phyloP scores from a whole-genome alignment of 2,797 vertebrate species.

The Limnodromus scolopaceus region DNA sequence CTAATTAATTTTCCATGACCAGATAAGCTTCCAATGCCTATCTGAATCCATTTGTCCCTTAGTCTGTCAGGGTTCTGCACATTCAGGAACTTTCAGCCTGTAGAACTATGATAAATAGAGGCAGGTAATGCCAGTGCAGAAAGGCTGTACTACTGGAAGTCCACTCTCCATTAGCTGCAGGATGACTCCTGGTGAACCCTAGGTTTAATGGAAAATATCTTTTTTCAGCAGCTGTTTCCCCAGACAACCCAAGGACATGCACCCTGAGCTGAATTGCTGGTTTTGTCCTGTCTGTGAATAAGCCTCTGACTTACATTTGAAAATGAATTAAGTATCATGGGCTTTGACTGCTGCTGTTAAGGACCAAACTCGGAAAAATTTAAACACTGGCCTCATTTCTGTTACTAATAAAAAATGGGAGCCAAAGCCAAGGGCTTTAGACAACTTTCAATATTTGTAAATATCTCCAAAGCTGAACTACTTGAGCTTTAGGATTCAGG shows the following conservation, averaged over 20 bases:
- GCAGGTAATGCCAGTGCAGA: constrained; percentile 17
- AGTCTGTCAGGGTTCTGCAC: not conserved
- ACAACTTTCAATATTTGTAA: not conserved
- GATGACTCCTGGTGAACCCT: not conserved
- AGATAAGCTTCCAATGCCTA: not conserved
- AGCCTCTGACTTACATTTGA: not conserved
- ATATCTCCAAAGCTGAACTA: not conserved
- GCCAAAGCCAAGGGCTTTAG: not conserved
- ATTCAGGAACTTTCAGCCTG: constrained; percentile 30
- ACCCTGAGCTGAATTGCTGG: not conserved
- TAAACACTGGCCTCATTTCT: not conserved
- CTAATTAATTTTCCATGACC: constrained; percentile 47
- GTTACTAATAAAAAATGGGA: not conserved
- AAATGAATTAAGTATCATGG: not conserved
- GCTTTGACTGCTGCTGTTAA: not conserved
- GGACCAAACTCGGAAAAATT: not conserved
- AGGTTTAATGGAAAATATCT: constrained; percentile 7
- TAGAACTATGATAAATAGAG: constrained; percentile 10
- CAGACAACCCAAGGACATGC: not conserved
- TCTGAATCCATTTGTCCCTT: constrained; percentile 17
- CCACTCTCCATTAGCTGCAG: constrained; percentile 21
- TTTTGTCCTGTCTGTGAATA: not conserved
- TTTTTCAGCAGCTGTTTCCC: not conserved
- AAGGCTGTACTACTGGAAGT: not conserved
- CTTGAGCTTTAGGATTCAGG: not conserved